Base-by-base conservation (phyloP, 2,888 invertebrate species). In the Agrilus biguttatus region DNA sequence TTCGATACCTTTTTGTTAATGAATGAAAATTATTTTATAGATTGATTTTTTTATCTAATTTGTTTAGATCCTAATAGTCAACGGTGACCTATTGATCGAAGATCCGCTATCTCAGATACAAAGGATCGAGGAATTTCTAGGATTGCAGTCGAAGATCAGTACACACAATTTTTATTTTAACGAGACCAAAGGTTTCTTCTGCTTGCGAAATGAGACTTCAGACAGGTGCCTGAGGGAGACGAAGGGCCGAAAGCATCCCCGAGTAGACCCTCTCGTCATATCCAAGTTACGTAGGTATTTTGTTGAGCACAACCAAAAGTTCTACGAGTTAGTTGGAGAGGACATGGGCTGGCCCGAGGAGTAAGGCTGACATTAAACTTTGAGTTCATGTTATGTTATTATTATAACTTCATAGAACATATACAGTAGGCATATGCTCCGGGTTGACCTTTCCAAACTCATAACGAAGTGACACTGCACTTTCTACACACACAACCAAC, bases 141-240 rank as follows among this genome's bases (percentile, higher is more conserved):
- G 84, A 49, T 67, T 90, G 48, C 72, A 73, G 45, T 71, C 74
- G 49, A 69, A 74, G 40, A 81, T 89, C 51, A 80, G 80, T 42
- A 76, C 81, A 55, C 85, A 86, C 63, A 89, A 92, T 67, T 90
- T 97, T 67, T 92, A 93, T 69, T 97, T 91, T 71, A 96, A 98
- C 70, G 83, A 85, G 68, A 92, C 91, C 13, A 92, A 95, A 67
- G 92, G 96, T 46, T 92, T 98, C 70, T 96, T 87, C 68, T 96
- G 96, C 65, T 71, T 88, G 59, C 72, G 88, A 58, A 80, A 89
- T 67, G 83, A 88, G 65, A 83, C 82, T 51, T 78, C 83, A 53
- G 77, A 89, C 74, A 75, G 89, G 68, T 80, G 95, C 76, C 69
- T 95, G 69, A 62, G 81, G 62, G 76, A 86, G 69, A 78, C 93